Percentiles rank a stretch among this genome's conserved stretches.
phyloP scores from a whole-genome alignment of 2,797 vertebrate genomes.

The Catharus ustulatus region DNA sequence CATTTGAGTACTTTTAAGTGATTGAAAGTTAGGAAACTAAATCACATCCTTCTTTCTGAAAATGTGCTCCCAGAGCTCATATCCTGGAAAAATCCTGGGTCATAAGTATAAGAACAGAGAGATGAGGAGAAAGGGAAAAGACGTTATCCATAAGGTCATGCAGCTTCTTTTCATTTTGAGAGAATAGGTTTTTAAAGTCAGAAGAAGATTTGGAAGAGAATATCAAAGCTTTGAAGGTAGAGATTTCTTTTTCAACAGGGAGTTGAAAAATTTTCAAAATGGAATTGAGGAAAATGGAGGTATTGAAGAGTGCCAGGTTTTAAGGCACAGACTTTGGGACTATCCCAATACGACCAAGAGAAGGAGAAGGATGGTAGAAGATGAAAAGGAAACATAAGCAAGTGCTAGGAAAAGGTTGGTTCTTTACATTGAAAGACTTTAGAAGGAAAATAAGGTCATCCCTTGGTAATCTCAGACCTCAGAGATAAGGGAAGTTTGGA shows the following conservation, averaged over 20 bases:
- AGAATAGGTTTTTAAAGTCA: not conserved
- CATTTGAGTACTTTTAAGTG: not conserved
- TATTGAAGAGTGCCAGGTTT: not conserved
- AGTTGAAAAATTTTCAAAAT: not conserved
- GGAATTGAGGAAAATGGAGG: not conserved
- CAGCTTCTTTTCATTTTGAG: not conserved
- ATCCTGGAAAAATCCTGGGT: not conserved
- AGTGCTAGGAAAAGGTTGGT: not conserved
- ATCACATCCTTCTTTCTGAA: not conserved
- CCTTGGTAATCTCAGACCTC: not conserved
- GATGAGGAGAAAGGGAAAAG: not conserved
- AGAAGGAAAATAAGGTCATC: not conserved
- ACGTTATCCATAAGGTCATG: not conserved
- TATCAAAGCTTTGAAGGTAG: not conserved
- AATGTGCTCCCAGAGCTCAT: not conserved
- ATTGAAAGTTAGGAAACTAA: not conserved
- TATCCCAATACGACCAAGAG: not conserved
- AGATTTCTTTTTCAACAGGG: not conserved
- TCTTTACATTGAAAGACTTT: not conserved
- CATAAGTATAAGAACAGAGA: not conserved
- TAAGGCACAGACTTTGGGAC: not conserved
- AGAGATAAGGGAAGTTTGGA: not conserved
- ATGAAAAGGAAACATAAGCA: not conserved
- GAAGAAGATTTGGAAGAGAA: conserved; percentile 1
- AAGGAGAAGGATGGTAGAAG: not conserved